phyloP scores from a whole-genome alignment of 2,113 vertebrate species.

The Climacteris rufus region DNA sequence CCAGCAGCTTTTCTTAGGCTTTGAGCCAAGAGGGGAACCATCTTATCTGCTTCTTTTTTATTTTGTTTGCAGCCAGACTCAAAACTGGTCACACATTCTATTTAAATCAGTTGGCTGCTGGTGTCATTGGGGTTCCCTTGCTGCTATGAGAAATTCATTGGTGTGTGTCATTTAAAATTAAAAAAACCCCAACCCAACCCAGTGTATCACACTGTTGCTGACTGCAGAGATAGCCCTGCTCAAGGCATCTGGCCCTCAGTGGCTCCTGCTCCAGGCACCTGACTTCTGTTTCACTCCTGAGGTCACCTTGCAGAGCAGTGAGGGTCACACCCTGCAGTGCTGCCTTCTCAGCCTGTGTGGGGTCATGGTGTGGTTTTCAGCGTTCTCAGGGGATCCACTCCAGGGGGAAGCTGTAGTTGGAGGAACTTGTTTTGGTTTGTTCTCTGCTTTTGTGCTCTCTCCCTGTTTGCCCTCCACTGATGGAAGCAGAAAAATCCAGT shows the following conservation, averaged over 20 bases:
- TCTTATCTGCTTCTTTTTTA: background rate
- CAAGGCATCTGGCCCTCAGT: accelerated
- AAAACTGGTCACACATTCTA: background rate
- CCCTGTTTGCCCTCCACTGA: background rate
- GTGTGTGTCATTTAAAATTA: background rate
- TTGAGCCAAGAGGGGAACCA: background rate
- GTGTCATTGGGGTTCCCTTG: background rate
- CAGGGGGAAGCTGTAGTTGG: background rate
- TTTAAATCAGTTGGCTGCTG: background rate
- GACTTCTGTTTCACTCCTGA: background rate
- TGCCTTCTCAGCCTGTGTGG: background rate
- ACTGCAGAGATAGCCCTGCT: background rate
- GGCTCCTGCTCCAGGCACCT: background rate
- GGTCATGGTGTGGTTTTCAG: background rate
- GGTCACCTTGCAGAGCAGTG: background rate
- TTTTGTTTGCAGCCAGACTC: background rate
- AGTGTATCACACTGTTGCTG: background rate
- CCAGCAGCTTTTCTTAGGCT: background rate
- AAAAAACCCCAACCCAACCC: accelerated
- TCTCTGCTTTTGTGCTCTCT: background rate
- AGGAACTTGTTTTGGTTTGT: background rate
- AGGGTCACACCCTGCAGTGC: background rate
- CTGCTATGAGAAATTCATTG: background rate
- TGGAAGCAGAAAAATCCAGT: background rate
- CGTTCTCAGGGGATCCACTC: background rate